A percentile compares a stretch with the other conserved stretches of the same genome.
Conservation (phyloP, 1,140 invertebrate species). For the Ladona fulva region DNA sequence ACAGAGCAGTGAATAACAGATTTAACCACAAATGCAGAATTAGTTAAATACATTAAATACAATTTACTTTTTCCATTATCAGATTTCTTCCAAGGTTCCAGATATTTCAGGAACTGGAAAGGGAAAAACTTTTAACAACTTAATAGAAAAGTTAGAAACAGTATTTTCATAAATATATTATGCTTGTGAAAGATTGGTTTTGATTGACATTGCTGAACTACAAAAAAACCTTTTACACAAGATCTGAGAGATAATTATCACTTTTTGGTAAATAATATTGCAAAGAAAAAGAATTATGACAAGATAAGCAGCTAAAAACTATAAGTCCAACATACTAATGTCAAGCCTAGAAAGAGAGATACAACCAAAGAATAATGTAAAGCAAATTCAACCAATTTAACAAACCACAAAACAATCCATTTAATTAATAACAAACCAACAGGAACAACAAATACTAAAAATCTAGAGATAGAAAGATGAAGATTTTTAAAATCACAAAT, state of each 20-base stretch:
- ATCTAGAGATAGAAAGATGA: not conserved
- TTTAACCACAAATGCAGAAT: not conserved
- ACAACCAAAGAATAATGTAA: not conserved
- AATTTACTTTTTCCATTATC: too few species aligned
- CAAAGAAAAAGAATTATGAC: not conserved
- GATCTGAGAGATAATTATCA: too few species aligned
- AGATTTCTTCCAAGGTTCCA: too few species aligned
- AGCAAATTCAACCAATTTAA: not conserved
- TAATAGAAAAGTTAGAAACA: too few species aligned
- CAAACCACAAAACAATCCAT: not conserved
- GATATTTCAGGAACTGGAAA: too few species aligned
- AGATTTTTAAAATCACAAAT: not conserved
- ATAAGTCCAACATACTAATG: not conserved
- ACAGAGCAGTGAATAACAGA: not conserved
- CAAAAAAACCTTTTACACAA: too few species aligned
- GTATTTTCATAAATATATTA: too few species aligned
- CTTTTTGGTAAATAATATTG: not conserved
- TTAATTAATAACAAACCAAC: not conserved
- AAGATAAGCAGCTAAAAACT: not conserved
- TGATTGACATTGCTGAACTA: too few species aligned
- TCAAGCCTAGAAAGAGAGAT: not conserved
- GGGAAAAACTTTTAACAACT: too few species aligned
- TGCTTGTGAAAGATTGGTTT: too few species aligned
- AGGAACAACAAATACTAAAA: not conserved
- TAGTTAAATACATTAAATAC: not conserved